Conservation (phyloP, 1,140 invertebrate species). For the Hestina assimilis region DNA sequence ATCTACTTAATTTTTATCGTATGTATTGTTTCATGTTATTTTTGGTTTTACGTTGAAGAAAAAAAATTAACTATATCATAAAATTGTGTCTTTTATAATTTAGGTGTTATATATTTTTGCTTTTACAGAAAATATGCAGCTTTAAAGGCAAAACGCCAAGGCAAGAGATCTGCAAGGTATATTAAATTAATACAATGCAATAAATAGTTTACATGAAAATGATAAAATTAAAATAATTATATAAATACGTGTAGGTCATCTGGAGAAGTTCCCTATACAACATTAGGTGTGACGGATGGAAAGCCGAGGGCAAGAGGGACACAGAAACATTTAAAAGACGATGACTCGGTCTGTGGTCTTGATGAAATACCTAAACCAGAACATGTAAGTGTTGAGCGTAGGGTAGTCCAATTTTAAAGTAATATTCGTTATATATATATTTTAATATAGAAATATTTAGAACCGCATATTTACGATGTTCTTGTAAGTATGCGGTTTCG, state of each 20-base stretch:
- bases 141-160: constrained; percentile 30
- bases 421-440: not conserved
- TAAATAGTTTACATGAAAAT: not conserved
- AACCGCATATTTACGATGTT: too few species aligned
- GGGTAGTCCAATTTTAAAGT: too few species aligned
- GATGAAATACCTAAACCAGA: constrained; percentile 65
- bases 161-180: constrained; percentile 29
- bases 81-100: not conserved
- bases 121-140: constrained; percentile 35
- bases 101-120: not conserved
- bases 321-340: constrained; percentile 42
- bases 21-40: not conserved
- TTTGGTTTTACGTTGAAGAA: not conserved
- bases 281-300: constrained; percentile 42
- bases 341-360: constrained; percentile 56
- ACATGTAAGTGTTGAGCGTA: constrained; percentile 52
- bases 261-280: constrained; percentile 30
- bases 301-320: constrained; percentile 45
- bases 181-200: not conserved
- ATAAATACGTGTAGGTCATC: constrained; percentile 9
- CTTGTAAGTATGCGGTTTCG: too few species aligned
- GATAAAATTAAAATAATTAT: not conserved
- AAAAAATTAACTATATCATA: too few species aligned
- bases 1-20: not conserved
- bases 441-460: not conserved